Evolutionary conservation across 2,797 vertebrate genomes (phyloP).

Genomic region (Pangasius sanitwongsei): DNA sequence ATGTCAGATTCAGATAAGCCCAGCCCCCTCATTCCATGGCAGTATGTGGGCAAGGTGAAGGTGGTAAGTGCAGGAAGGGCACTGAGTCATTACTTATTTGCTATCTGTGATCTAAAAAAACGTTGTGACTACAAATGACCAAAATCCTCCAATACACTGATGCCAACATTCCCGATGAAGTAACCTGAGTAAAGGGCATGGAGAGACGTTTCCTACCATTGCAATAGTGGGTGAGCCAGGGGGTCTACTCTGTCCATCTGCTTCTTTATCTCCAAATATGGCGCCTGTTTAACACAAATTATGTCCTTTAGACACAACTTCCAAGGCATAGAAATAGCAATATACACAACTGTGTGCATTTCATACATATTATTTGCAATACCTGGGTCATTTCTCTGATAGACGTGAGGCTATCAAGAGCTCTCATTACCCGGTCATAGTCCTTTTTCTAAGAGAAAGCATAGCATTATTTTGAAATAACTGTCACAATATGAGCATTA

Average conservation of each 20-base stretch:
- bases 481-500: not conserved
- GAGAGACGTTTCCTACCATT: slow-evolving; percentile 74
- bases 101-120: slow-evolving; percentile 6
- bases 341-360: not conserved
- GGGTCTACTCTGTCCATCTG: slow-evolving; percentile 92
- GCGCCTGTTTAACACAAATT: slow-evolving; percentile 74
- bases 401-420: slow-evolving; percentile 87
- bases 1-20: not conserved
- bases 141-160: not conserved
- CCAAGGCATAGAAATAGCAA: not conserved
- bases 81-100: slow-evolving; percentile 16
- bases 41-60: slow-evolving; percentile 9
- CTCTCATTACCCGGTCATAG: slow-evolving; percentile 87
- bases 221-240: slow-evolving; percentile 86
- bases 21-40: not conserved
- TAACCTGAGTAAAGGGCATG: not conserved
- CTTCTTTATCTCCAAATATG: slow-evolving; percentile 92
- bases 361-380: not conserved
- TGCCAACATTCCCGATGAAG: not conserved
- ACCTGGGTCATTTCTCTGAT: slow-evolving; percentile 92
- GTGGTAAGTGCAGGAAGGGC: not conserved
- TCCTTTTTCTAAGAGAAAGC: slow-evolving; percentile 82
- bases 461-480: slow-evolving; percentile 16
- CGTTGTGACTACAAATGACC: not conserved
- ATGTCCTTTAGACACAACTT: not conserved